These are phyloP conservation scores for Cheirogaleus medius DNA, from an alignment of 2,113 vertebrate species.

Conservation along the genomic window DNA sequence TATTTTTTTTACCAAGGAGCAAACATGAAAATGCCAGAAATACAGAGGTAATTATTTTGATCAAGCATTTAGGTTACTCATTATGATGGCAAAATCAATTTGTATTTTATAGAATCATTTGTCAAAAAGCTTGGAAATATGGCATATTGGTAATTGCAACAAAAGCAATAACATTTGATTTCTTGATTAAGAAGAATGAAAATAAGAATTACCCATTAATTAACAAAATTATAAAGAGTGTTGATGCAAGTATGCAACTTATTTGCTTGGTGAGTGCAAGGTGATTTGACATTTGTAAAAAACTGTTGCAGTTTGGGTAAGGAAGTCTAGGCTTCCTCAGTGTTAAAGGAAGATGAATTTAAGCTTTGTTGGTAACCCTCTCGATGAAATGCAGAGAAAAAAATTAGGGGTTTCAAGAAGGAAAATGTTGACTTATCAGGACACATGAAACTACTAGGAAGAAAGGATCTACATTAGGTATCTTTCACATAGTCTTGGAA, in stretches of 20 bases:
- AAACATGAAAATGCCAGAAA: constrained; percentile 41
- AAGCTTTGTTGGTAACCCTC: neutral
- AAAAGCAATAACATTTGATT: constrained; percentile 43
- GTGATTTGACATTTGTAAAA: neutral
- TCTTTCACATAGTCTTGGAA: neutral
- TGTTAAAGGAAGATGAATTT: neutral
- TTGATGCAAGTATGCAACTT: neutral
- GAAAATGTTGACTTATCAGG: neutral
- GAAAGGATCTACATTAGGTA: neutral
- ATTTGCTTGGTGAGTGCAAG: neutral
- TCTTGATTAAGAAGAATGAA: constrained; percentile 61
- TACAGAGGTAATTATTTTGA: constrained; percentile 59
- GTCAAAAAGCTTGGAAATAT: constrained; percentile 58
- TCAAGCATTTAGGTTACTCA: constrained; percentile 35
- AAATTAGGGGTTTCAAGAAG: neutral
- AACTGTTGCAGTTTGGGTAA: neutral
- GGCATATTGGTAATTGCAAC: constrained; percentile 40
- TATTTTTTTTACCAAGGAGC: neutral
- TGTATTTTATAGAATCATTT: constrained; percentile 55
- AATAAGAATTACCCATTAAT: constrained; percentile 41
- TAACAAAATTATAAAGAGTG: neutral
- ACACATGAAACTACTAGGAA: neutral
- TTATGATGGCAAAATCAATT: constrained; percentile 56
- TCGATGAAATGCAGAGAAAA: neutral
- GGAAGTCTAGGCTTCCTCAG: neutral